These are phyloP conservation scores for Anguilla japonica DNA, from an alignment of 2,113 vertebrate species.

Conservation along the genomic window DNA sequence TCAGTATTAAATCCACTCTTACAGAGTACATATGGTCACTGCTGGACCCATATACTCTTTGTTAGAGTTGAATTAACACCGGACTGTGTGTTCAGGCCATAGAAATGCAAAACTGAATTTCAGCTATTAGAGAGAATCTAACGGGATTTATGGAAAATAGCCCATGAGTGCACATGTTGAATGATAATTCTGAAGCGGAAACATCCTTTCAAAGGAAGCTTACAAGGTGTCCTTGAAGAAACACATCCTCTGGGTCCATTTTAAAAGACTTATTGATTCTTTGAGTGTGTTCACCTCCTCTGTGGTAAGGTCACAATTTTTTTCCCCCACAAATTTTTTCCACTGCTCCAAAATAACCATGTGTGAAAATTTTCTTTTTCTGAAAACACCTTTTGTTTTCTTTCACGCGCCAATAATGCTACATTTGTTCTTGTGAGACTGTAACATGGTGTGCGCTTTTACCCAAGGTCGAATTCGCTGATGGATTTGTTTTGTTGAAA, in stretches of 20 bases:
- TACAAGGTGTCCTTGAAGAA: neutral
- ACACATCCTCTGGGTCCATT: neutral
- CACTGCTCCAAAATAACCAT: neutral
- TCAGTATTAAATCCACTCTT: neutral
- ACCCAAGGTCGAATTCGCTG: neutral
- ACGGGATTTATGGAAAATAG: no score
- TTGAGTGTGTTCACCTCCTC: neutral
- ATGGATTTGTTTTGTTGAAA: slow-evolving; percentile 7
- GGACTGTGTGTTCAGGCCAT: neutral
- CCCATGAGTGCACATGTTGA: neutral
- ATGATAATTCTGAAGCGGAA: neutral
- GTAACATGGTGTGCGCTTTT: neutral
- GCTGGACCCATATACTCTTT: no score
- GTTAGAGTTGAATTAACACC: no score
- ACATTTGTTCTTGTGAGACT: neutral
- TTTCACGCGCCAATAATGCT: neutral
- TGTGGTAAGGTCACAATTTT: neutral
- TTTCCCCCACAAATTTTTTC: neutral
- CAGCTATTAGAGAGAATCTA: neutral
- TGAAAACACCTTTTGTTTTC: neutral
- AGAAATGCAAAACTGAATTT: neutral
- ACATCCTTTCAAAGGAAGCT: neutral
- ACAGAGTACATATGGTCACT: neutral
- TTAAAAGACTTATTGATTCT: neutral
- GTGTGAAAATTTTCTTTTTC: neutral